A percentile compares a stretch with the other conserved stretches of the same genome.
Evolutionary conservation across 2,797 vertebrate species (phyloP).

Genomic region (Parotocinclus haroldoi): DNA sequence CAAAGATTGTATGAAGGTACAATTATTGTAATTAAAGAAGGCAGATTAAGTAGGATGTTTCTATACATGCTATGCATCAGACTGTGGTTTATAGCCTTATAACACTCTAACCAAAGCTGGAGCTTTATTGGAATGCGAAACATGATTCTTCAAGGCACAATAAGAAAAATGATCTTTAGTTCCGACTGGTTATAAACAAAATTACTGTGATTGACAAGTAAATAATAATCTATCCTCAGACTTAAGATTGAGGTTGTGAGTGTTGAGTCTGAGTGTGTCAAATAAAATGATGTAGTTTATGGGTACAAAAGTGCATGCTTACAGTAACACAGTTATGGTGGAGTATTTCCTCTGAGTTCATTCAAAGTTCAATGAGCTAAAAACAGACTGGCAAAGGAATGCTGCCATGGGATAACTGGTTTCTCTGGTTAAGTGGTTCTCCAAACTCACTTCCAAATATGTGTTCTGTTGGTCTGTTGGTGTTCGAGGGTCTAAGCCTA

Average conservation of each 20-base stretch:
- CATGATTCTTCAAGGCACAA: slow-evolving; percentile 56
- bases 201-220: not conserved
- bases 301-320: not conserved
- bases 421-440: no score
- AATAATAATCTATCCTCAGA: not conserved
- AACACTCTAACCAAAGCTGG: slow-evolving; percentile 58
- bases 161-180: slow-evolving; percentile 22
- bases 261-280: not conserved
- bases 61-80: slow-evolving; percentile 60
- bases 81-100: slow-evolving; percentile 67
- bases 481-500: no score
- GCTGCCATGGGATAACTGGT: no score
- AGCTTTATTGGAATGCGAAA: slow-evolving; percentile 75
- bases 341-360: not conserved
- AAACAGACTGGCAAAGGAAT: not conserved
- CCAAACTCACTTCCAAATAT: no score
- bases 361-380: not conserved
- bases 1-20: slow-evolving; percentile 65
- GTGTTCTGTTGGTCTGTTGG: no score
- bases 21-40: slow-evolving; percentile 52
- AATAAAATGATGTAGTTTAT: not conserved
- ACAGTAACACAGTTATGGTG: no score
- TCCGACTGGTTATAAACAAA: not conserved
- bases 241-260: not conserved
- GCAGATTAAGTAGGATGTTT: slow-evolving; percentile 59